Evolutionary conservation across 2,888 invertebrate species (phyloP).

Genomic region (Crossocerus cetratus): DNA sequence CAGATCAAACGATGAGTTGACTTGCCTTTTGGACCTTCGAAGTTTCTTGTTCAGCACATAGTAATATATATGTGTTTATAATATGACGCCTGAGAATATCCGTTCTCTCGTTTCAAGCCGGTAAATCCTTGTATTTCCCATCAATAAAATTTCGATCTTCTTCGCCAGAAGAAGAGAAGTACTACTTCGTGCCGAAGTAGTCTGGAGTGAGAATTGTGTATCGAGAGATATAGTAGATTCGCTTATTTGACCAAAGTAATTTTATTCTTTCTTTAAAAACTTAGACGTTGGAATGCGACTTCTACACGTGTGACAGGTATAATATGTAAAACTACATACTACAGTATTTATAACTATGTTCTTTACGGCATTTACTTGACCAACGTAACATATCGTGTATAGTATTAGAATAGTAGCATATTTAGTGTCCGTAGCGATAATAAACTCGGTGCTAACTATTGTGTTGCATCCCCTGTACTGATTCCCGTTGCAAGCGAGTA

Average conservation of each 20-base stretch:
- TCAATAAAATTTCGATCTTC: too few relatives aligned
- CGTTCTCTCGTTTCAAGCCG: too few relatives aligned
- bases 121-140: too few relatives aligned
- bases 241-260: conserved; percentile 71
- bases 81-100: too few relatives aligned
- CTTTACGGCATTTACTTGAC: conserved; percentile 58
- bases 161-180: too few relatives aligned
- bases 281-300: conserved; percentile 75
- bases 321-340: conserved; percentile 76
- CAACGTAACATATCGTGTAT: conserved; percentile 57
- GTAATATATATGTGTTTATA: too few relatives aligned
- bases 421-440: conserved; percentile 53
- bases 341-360: conserved; percentile 70
- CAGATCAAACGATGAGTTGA: too few relatives aligned
- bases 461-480: conserved; percentile 49
- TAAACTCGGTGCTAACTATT: conserved; percentile 43
- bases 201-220: background rate
- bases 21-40: too few relatives aligned
- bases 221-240: conserved; percentile 3
- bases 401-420: conserved; percentile 44
- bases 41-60: too few relatives aligned
- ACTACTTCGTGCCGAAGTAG: too few relatives aligned
- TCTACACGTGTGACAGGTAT: conserved; percentile 75
- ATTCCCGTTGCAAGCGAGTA: conserved; percentile 53
- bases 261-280: conserved; percentile 73